Conservation (phyloP, 1,140 invertebrate species). For the Leptopilina clavipes region DNA sequence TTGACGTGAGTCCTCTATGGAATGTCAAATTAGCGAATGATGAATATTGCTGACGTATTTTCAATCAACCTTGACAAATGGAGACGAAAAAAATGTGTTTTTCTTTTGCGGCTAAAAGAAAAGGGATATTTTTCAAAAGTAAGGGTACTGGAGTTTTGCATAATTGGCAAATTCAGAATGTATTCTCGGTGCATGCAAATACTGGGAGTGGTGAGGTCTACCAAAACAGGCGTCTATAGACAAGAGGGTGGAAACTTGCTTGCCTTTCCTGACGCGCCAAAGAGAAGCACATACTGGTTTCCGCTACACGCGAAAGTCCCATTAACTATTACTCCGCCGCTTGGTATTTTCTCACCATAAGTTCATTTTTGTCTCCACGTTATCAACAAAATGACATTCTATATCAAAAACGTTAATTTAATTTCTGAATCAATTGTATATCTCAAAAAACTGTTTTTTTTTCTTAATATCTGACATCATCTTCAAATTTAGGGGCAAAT, state of each 20-base stretch:
- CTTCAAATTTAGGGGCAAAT: too few relatives aligned
- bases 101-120: slow-evolving; percentile 43
- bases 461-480: too few relatives aligned
- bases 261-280: slow-evolving; percentile 5
- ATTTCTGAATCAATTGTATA: too few relatives aligned
- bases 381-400: too few relatives aligned
- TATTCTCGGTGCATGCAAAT: slow-evolving; percentile 21
- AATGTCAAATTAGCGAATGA: too few relatives aligned
- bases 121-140: neutral
- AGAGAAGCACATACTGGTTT: slow-evolving; percentile 15
- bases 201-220: slow-evolving; percentile 15
- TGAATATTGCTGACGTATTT: neutral
- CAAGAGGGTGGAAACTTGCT: slow-evolving; percentile 1
- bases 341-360: slow-evolving; percentile 3
- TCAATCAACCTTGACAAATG: slow-evolving; percentile 35
- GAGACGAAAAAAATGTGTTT: slow-evolving; percentile 35
- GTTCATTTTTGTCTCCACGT: neutral
- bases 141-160: neutral
- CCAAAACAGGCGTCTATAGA: neutral
- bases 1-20: too few relatives aligned
- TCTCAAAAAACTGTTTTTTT: too few relatives aligned
- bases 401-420: too few relatives aligned
- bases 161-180: slow-evolving; percentile 28
- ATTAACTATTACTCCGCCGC: slow-evolving; percentile 7
- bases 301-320: slow-evolving; percentile 28